Base-by-base conservation (phyloP, 2,113 vertebrate genomes). In the Trematocara marginatum region DNA sequence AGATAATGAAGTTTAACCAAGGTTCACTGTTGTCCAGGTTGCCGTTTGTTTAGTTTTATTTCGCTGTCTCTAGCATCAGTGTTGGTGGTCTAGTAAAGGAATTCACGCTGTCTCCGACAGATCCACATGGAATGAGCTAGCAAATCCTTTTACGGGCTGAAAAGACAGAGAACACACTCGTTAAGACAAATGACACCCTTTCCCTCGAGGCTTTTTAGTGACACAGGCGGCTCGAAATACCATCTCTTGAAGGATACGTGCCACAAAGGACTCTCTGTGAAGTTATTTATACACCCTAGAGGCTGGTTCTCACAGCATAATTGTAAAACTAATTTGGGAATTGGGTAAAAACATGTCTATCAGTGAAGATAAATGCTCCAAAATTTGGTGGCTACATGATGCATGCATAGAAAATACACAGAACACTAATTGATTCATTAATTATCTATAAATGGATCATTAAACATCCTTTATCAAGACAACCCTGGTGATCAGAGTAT, bases 101-200 rank as follows among this genome's bases (percentile, higher is more conserved):
- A 97, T 90, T 98, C 97, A 99, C 96, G 97, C 98, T 95, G 97
- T 98, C 97, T 98, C 98, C 92, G 97, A 97, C 96, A 97, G 97
- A 96, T 98, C 97, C 97, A 98, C 97, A 89, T 96, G 95, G 97
- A 99, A 98, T 84, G 98, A 98, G 97, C 98, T 99, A 99, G 97
- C 98, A 99, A 98, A 99, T 98, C 98, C 98, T 99, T 98, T 99
- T 99, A 96, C 97, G 97, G 96, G 99, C 99, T 99, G 97, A 89
- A 96, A 94, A 96, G 96, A 97, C 92, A 97, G 90, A 97, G 90
- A 96, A 95, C 74, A 94, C 80, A 87, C 79, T 87, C 2, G 57
- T 95, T 95, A 95, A 93, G 92, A 92, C 84, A 86, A 92, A 92
- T 85, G 83, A 83, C 81, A 89, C 59, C 42, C 54, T 51, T n/a